Evolutionary conservation across 37 sponge, comb jelly and placozoan species (phyloP), one percentile per base, ranked within the genome.

Genomic region (Ephydatia muelleri): DNA sequence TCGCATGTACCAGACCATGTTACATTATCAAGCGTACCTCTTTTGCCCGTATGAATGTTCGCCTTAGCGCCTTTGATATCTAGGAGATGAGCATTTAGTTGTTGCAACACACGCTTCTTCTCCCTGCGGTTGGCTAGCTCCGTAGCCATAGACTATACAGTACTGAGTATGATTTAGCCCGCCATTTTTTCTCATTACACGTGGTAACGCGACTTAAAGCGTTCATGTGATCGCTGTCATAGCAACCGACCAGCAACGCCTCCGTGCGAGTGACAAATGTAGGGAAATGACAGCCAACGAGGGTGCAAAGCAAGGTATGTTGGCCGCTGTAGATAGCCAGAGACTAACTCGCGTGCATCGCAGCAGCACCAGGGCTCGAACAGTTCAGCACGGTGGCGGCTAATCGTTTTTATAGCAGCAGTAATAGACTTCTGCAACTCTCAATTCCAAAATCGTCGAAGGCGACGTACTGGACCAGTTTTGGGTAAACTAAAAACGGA

Each of bases 401-500:
- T 11, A 57, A 57, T 57, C 57, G 57, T 57, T 16, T 57, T 21
- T 11, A 57, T 11, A 57, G 12, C 65, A 34, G 11, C 74, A 89
- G 85, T 38, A 67, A 14, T 21, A 81, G 92, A 3, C 39, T 86
- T 19, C 22, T 31, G 21, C 64, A 68, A 31, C 83, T 94, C 35
- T 33, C 95, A 34, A 65, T 38, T 12, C 90, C 92, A 73, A 91
- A 89, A 70, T 25, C 39, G 70, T 82, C 89, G 1, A 94, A 94
- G 72, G 84, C 86, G 3, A 74, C 82, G 19, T 94, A 82, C 86
- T 94, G 82, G 82, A 94, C 95, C 32, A 73, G 67, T 34, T 94
- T 88, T 48, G 87, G 86, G 95, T 91, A 67, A 85, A 84, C 0
- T 0, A 26, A 30, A 28, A 67, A n/a, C 13, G 23, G 0, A 19